Conservation (phyloP, 2,797 vertebrate genomes). For the Lophotriccus pileatus region DNA sequence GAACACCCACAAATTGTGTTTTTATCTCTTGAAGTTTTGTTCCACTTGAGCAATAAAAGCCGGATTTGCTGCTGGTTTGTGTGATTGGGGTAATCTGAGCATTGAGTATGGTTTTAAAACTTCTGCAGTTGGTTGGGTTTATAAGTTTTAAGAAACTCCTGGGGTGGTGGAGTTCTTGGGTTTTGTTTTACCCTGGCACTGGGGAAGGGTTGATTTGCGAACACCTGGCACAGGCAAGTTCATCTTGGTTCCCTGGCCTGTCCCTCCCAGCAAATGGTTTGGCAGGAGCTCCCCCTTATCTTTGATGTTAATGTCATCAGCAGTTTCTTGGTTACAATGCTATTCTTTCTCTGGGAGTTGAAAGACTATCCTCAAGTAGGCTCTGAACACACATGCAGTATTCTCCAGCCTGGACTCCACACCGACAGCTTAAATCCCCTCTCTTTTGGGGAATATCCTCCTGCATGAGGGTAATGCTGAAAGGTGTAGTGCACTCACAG, state of each 20-base stretch:
- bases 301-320: conserved; percentile 60
- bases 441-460: neutral
- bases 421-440: neutral
- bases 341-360: neutral
- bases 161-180: conserved; percentile 8
- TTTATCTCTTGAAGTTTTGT: conserved; percentile 71
- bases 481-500: neutral
- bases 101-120: conserved; percentile 25
- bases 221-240: conserved; percentile 51
- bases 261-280: conserved; percentile 20
- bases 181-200: conserved; percentile 21
- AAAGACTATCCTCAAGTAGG: conserved; percentile 15
- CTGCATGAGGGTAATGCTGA: neutral
- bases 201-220: conserved; percentile 25
- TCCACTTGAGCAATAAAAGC: conserved; percentile 71
- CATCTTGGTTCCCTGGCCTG: conserved; percentile 21
- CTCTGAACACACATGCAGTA: neutral
- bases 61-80: conserved; percentile 55
- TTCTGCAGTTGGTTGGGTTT: conserved; percentile 31
- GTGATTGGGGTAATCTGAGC: conserved; percentile 52
- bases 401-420: neutral
- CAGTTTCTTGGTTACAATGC: conserved; percentile 42
- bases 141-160: conserved; percentile 47
- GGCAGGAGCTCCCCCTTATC: conserved; percentile 19
- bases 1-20: conserved; percentile 75